Conservation (phyloP, 64 coral and sea anemone species). For the Montipora sp. region DNA sequence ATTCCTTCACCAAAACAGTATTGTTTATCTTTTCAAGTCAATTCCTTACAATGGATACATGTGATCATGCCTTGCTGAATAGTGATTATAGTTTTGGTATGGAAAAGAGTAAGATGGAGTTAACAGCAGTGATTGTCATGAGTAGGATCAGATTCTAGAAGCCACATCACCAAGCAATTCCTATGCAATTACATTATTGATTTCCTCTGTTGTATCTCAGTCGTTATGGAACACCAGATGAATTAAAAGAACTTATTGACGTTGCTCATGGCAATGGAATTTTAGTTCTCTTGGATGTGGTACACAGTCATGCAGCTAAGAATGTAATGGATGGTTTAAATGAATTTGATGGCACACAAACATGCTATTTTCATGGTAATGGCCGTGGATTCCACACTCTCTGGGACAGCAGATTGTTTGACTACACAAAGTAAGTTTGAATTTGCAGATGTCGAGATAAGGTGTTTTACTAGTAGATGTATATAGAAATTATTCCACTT, state of each 20-base stretch:
- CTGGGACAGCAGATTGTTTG: constrained; percentile 96
- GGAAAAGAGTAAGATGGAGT: too few species aligned
- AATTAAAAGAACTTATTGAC: constrained; percentile 92
- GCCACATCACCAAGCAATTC: too few species aligned
- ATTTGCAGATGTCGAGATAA: too few species aligned
- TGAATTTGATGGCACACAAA: constrained; percentile 92
- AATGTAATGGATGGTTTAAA: constrained; percentile 98
- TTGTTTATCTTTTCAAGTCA: too few species aligned
- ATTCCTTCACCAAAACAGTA: too few species aligned
- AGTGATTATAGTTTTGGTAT: too few species aligned
- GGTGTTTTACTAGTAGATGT: background rate
- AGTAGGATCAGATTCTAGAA: too few species aligned
- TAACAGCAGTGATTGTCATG: too few species aligned
- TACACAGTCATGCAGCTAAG: constrained; percentile 96
- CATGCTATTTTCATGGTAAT: constrained; percentile 88
- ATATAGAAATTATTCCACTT: too few species aligned
- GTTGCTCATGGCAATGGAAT: constrained; percentile 92
- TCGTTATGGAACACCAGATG: constrained; percentile 97
- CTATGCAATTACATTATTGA: background rate
- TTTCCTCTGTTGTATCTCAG: constrained; percentile 43
- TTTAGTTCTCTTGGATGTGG: constrained; percentile 89
- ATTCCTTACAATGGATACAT: too few species aligned
- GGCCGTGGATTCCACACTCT: constrained; percentile 74
- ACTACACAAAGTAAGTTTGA: constrained; percentile 93
- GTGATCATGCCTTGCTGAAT: too few species aligned